Evolutionary conservation across 2,797 vertebrate genomes (phyloP), one percentile per base, ranked within the genome.

Genomic region (Mionectes olivaceus): DNA sequence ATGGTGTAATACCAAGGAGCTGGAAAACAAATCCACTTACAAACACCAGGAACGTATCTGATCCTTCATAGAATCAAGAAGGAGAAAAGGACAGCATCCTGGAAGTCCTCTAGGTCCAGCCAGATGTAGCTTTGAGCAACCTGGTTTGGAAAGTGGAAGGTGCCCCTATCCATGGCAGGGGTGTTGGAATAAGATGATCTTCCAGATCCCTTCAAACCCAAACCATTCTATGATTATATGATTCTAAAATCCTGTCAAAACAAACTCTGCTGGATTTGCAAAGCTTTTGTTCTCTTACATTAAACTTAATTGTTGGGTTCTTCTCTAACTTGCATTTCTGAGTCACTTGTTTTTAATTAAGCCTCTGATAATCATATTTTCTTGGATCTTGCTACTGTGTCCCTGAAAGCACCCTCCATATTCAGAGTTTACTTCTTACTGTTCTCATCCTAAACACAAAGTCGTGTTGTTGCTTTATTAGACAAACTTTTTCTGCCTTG

Each of bases 271-370:
- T 37, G 61, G 28, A 28, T 73, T 75, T 93, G 46, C 27, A 75
- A 76, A 28, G 69, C 47, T 78, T 94, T 88, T 95, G 61, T 87
- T 95, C 69, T 76, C 50, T 60, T 90, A 59, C 13, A 52, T 82
- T 79, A 63, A 94, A 88, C 61, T 91, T 81, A 87, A 91, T 87
- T 84, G 55, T 47, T 52, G 59, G 32, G 21, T 93, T 95, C 73
- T 69, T 68, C 55, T 90, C 82, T 87, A 87, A 92, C 61, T 86
- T 78, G 18, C 21, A 71, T 89, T 93, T 91, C 65, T 88, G 87
- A 91, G 52, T 79, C 3, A 89, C 50, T 83, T 69, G 76, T 60
- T 93, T 87, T 91, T 81, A 91, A 55, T 88, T 85, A 93, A 60
- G 55, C 2, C 32, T 59, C 39, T 81, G 86, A 77, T 65, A 73